These are phyloP conservation scores for Bradynema listronoti DNA, from an alignment of 1,140 invertebrate species.

Conservation along the genomic window DNA sequence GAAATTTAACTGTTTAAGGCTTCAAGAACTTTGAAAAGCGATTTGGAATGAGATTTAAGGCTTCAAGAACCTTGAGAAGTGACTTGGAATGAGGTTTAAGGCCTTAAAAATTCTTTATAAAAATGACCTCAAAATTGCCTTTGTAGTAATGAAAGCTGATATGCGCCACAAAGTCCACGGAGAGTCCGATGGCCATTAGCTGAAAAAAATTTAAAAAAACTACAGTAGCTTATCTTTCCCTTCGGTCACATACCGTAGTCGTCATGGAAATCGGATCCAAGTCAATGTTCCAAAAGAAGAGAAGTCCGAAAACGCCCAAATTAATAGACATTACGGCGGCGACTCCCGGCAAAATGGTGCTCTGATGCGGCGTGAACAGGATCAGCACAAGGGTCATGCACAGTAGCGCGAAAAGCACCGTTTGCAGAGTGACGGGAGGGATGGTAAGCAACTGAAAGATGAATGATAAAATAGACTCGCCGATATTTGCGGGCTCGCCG, in stretches of 20 bases:
- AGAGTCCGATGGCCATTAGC: constrained; percentile 61
- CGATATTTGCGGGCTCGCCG: too few relatives aligned
- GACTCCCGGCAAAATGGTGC: constrained; percentile 58
- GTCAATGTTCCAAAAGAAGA: constrained; percentile 58
- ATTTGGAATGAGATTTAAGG: too few relatives aligned
- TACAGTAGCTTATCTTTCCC: too few relatives aligned
- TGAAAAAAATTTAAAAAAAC: too few relatives aligned
- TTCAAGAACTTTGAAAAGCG: too few relatives aligned
- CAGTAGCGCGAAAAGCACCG: constrained; percentile 58
- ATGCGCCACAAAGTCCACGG: constrained; percentile 61
- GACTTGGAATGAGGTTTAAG: too few relatives aligned
- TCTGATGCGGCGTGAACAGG: constrained; percentile 60
- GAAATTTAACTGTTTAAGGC: too few relatives aligned
- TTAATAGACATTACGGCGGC: constrained; percentile 59
- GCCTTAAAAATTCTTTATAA: too few relatives aligned
- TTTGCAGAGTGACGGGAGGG: constrained; percentile 54
- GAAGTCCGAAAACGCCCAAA: constrained; percentile 59
- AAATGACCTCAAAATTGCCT: constrained; percentile 60
- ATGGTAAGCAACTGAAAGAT: constrained; percentile 58
- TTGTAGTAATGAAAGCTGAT: constrained; percentile 63
- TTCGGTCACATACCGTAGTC: too few relatives aligned
- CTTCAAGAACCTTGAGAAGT: too few relatives aligned
- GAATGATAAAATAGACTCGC: neutral
- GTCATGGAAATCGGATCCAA: constrained; percentile 63
- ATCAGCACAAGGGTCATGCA: constrained; percentile 59